These are phyloP conservation scores for Mustela nigripes DNA, from an alignment of 2,113 vertebrate genomes.

Conservation along the genomic window DNA sequence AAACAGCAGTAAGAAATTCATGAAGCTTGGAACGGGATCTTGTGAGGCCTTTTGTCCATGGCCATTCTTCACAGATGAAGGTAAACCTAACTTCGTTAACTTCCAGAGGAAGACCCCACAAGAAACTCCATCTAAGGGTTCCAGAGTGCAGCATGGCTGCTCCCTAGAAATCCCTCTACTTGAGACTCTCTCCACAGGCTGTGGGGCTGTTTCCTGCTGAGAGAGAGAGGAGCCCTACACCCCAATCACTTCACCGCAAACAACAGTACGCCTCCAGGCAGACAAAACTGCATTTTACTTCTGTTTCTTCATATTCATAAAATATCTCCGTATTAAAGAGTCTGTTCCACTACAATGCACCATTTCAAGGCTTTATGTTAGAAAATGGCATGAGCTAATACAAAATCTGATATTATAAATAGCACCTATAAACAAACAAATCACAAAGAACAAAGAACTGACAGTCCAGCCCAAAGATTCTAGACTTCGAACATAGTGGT, in stretches of 20 bases:
- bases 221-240: neutral
- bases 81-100: neutral
- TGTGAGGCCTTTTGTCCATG: neutral
- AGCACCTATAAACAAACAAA: neutral
- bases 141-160: neutral
- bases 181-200: neutral
- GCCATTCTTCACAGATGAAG: neutral
- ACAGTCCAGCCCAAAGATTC: neutral
- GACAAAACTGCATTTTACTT: neutral
- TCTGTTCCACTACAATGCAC: too few species aligned
- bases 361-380: neutral
- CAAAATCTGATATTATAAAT: neutral
- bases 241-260: neutral
- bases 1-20: constrained; percentile 45
- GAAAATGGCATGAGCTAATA: neutral
- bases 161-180: neutral
- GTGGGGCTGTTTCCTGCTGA: neutral
- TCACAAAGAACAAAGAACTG: neutral
- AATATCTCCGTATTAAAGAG: neutral
- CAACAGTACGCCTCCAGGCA: neutral
- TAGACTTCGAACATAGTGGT: neutral
- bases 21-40: constrained; percentile 14
- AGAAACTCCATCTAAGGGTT: neutral
- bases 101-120: neutral
- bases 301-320: neutral